A percentile compares a stretch with the other conserved stretches of the same genome.
Evolutionary conservation across 2,113 vertebrate species (phyloP).

Genomic region (Esox niger): DNA sequence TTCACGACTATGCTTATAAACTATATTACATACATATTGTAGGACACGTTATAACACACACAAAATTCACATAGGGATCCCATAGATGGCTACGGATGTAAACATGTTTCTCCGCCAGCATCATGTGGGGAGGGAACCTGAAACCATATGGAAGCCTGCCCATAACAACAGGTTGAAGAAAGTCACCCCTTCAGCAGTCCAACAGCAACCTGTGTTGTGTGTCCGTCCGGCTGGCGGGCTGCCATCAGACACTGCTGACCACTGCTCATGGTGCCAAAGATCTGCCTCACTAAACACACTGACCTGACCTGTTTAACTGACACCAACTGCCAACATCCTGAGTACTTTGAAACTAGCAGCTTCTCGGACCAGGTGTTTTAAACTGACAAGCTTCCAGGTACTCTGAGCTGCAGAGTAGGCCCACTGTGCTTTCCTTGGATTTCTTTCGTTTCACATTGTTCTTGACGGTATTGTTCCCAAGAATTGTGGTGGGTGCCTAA

Average conservation of each 20-base stretch:
- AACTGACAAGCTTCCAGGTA: constrained; percentile 35
- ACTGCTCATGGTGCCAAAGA: constrained; percentile 53
- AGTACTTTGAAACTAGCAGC: too few species aligned
- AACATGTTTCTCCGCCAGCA: constrained; percentile 30
- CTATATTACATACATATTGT: too few species aligned
- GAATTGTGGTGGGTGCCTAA: too few species aligned
- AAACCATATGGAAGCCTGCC: constrained; percentile 53
- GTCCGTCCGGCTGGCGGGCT: constrained; percentile 56
- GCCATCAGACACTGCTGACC: constrained; percentile 44
- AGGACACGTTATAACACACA: too few species aligned
- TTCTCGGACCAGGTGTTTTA: not conserved
- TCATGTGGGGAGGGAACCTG: constrained; percentile 12
- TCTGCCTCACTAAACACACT: constrained; percentile 44
- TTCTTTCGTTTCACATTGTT: too few species aligned
- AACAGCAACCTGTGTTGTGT: constrained; percentile 33
- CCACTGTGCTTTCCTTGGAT: too few species aligned
- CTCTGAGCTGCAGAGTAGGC: not conserved
- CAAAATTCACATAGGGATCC: too few species aligned
- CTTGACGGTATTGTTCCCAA: too few species aligned
- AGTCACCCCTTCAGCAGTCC: constrained; percentile 25
- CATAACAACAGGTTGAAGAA: constrained; percentile 33
- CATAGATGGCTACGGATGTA: constrained; percentile 19
- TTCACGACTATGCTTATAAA: too few species aligned
- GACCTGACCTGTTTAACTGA: constrained; percentile 57
- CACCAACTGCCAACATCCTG: not conserved